phyloP scores from a whole-genome alignment of 2,797 vertebrate species.

The Danio jaintianensis region DNA sequence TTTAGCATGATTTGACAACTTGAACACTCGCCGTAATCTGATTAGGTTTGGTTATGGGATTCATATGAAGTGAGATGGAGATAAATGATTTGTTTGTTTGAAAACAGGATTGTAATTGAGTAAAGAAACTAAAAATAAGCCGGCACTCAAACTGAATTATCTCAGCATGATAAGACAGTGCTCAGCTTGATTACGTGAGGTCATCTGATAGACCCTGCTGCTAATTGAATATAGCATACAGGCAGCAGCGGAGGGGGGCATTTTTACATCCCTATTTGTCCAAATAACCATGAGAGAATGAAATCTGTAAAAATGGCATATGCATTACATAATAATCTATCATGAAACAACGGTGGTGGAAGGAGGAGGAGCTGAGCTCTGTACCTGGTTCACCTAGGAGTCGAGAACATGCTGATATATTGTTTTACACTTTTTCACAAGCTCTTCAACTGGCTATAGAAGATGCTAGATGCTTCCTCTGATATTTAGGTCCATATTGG shows the following conservation, averaged over 20 bases:
- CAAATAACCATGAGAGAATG: neutral
- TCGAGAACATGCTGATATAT: neutral
- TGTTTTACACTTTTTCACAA: neutral
- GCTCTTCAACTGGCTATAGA: too few species aligned
- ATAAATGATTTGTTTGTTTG: slow-evolving; percentile 33
- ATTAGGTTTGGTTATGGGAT: slow-evolving; percentile 16
- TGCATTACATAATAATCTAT: neutral
- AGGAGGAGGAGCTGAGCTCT: neutral
- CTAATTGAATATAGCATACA: slow-evolving; percentile 25
- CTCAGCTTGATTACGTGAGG: neutral
- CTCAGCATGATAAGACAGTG: neutral
- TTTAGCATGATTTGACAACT: neutral
- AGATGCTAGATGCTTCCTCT: too few species aligned
- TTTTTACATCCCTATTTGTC: slow-evolving; percentile 22
- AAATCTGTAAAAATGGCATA: neutral
- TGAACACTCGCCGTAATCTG: slow-evolving; percentile 6
- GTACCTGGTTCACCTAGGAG: neutral
- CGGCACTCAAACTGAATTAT: slow-evolving; percentile 34
- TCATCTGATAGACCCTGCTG: slow-evolving; percentile 23
- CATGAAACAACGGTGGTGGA: neutral
- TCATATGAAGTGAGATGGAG: slow-evolving; percentile 7
- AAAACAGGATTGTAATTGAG: slow-evolving; percentile 35
- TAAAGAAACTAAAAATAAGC: slow-evolving; percentile 32
- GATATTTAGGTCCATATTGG: too few species aligned
- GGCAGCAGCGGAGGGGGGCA: neutral